Base-by-base conservation (phyloP, 1,140 invertebrate species). In the Bombus cullumanus region DNA sequence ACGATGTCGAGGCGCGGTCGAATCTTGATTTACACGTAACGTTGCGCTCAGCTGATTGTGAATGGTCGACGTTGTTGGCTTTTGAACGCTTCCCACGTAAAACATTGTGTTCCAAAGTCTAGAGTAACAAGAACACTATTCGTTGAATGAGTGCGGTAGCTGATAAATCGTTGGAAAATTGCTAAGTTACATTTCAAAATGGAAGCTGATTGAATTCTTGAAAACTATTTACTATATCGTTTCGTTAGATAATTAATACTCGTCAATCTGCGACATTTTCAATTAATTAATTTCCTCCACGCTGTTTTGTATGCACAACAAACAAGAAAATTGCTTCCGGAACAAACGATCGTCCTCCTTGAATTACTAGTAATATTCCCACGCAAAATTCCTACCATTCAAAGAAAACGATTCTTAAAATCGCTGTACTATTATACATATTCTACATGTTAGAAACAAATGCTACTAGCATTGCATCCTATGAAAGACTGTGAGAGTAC, bases 11-110 rank as follows among this genome's bases (percentile, higher is more conserved):
- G 69, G 53, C 47, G 79, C 64, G 69, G 89, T 81, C 78, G 76
- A 69, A 75, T 86, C 85, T 86, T 83, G 87, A 81, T 86, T 68
- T 59, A 74, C 78, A 72, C 68, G 88, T 88, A 87, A 90, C 85
- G 37, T 81, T 66, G 86, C 87, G 86, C 78, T 83, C 85, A 76
- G 88, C 84, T 86, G 69, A 68, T 73, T 31, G 68, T 62, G 76
- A 39, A 59, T 86, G 89, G 43, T 22, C 73, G 73, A 15, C 31
- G 76, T 71, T 57, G 64, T 76, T 89, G 86, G 83, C 77, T 77
- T 66, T 81, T 37, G 15, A 25, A n/a, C 43, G 43, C 28, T 68
- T 22, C 6, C 2, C 66, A 22, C 8, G 31, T 68, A 8, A 3
- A 34, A 22, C 10, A 22, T 62, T 28, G 10, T 62, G 10, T 12